Evolutionary conservation across 2,797 vertebrate genomes (phyloP), one percentile per base, ranked within the genome.

Genomic region (Furcifer pardalis): DNA sequence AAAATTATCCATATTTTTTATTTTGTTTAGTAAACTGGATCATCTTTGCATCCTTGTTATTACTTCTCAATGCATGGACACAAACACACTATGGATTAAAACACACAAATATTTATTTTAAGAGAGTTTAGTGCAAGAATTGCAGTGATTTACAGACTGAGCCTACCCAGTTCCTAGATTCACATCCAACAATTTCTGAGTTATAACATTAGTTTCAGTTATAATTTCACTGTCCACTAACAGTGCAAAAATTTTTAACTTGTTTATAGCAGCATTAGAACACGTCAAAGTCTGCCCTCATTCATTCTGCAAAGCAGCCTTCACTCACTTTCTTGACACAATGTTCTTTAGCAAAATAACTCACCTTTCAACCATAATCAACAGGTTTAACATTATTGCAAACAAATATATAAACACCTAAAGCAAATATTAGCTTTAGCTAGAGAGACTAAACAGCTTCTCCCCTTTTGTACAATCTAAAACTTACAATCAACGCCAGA

Each of bases 51-150:
- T 23, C 68, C 35, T 35, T 72, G 23, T 4, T 5, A 35, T 7
- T 27, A 44, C 25, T 72, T 9, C 35, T 68, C 9, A 76, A 52
- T 21, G 21, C 35, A 60, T 71, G 42, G 15, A 44, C 12, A 17
- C 12, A 23, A 52, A 80, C 13, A 37, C n/a, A 84, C 10, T 7
- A 69, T 32, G 25, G 40, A 3, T 44, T 15, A 62, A 76, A 46
- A 49, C 4, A 71, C 68, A 49, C n/a, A 81, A 69, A 68, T 25
- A 71, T 81, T 86, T 82, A 86, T 86, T 86, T 32, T 35, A 62
- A 69, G 44, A 86, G 19, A 13, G 62, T 63, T 65, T 79, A 83
- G 77, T 87, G 80, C 81, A 86, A 86, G 10, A 82, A 77, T 71
- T 72, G 25, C 40, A 52, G 65, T 76, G 65, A 46, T 68, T 63